A percentile compares a stretch with the other conserved stretches of the same genome.
These are phyloP conservation scores for Pagetopsis macropterus DNA, from an alignment of 2,797 vertebrate species.

Conservation along the genomic window DNA sequence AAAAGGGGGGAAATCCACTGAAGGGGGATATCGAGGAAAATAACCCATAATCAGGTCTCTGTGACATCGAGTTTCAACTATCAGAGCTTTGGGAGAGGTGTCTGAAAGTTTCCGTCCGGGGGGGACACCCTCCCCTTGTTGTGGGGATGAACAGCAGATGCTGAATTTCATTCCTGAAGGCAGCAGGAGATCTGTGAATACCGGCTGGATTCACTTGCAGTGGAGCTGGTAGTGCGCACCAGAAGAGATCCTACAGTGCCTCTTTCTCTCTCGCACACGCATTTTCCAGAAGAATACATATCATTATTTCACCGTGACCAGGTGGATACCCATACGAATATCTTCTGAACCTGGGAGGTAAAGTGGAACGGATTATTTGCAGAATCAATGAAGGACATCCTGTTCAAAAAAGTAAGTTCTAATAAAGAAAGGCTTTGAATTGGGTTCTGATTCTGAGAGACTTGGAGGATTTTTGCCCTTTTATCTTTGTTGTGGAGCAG, in stretches of 20 bases:
- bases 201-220: constrained; percentile 66
- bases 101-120: constrained; percentile 77
- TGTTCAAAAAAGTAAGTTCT: constrained; percentile 68
- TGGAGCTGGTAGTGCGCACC: constrained; percentile 66
- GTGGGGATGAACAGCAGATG: constrained; percentile 67
- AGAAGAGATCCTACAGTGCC: constrained; percentile 53
- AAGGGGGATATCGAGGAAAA: constrained; percentile 68
- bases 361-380: constrained; percentile 58
- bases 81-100: constrained; percentile 57
- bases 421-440: constrained; percentile 50
- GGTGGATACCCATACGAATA: constrained; percentile 62
- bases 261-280: constrained; percentile 37
- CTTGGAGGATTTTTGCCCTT: constrained; percentile 53
- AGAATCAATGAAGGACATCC: constrained; percentile 66
- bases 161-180: constrained; percentile 69
- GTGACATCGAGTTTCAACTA: constrained; percentile 37
- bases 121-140: constrained; percentile 57
- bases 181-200: constrained; percentile 59
- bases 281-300: constrained; percentile 58
- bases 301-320: constrained; percentile 65
- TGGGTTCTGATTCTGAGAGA: constrained; percentile 51
- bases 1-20: constrained; percentile 49
- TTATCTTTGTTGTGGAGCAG: constrained; percentile 46
- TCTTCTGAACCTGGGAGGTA: constrained; percentile 53
- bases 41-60: constrained; percentile 41